phyloP scores from a whole-genome alignment of 2,797 vertebrate genomes.

The Coccyzus lansbergi region DNA sequence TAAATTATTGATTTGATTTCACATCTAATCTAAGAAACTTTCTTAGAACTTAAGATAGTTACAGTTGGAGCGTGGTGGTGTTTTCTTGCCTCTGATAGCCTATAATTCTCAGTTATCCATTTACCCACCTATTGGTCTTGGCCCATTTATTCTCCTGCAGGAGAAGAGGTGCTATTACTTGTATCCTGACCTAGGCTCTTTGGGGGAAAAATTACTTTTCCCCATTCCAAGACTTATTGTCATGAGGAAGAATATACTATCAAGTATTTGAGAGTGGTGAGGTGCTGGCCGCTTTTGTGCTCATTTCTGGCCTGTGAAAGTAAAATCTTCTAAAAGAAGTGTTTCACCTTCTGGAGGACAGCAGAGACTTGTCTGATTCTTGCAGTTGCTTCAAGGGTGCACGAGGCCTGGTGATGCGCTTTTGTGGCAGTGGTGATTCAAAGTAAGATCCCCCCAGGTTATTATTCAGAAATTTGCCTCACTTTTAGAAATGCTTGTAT shows the following conservation, averaged over 20 bases:
- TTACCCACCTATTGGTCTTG: background rate
- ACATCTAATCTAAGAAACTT: background rate
- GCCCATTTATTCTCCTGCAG: background rate
- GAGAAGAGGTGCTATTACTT: background rate
- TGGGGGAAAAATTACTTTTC: background rate
- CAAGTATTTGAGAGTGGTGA: background rate
- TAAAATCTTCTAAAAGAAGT: background rate
- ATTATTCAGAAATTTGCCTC: background rate
- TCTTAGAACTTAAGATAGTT: background rate
- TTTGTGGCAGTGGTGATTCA: background rate
- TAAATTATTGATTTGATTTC: background rate
- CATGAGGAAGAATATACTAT: background rate
- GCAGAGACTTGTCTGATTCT: background rate
- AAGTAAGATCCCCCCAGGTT: background rate
- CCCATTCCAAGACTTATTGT: background rate
- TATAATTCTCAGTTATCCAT: background rate
- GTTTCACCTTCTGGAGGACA: background rate
- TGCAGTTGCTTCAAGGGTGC: background rate
- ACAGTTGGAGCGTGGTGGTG: fast-evolving
- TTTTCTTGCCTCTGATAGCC: background rate
- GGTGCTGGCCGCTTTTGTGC: background rate
- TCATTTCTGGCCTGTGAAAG: background rate
- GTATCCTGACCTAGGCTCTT: background rate
- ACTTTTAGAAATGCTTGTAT: background rate
- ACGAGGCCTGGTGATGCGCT: background rate